A percentile compares a stretch with the other conserved stretches of the same genome.
Evolutionary conservation across 2,888 invertebrate genomes (phyloP).

Genomic region (Agrotis exclamationis): DNA sequence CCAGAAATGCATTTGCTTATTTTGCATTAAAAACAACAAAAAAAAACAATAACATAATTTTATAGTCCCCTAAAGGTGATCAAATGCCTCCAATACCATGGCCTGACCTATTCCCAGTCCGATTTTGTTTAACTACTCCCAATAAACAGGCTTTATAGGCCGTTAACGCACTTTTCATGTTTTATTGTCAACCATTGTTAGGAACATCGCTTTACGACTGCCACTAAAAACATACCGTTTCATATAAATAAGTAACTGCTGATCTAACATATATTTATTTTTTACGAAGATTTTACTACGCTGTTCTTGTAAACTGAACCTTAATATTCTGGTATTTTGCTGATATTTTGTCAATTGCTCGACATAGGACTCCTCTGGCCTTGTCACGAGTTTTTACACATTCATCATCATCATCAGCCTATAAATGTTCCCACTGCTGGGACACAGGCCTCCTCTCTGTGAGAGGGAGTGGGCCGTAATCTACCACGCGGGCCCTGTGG

Average conservation of each 20-base stretch:
- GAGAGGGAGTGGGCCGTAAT: too few relatives aligned
- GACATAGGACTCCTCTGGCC: too few relatives aligned
- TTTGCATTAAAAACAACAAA: too few relatives aligned
- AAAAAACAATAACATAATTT: constrained; percentile 37
- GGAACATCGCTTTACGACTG: constrained; percentile 84
- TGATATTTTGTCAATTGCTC: too few relatives aligned
- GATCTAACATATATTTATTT: constrained; percentile 70
- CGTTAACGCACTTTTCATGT: constrained; percentile 89
- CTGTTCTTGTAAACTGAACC: constrained; percentile 29
- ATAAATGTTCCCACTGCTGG: too few relatives aligned
- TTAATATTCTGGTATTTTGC: background rate
- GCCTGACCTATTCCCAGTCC: constrained; percentile 70
- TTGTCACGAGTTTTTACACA: too few relatives aligned
- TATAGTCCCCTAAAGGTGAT: constrained; percentile 52
- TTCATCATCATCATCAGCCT: too few relatives aligned
- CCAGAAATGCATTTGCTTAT: too few relatives aligned
- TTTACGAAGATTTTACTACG: constrained; percentile 55
- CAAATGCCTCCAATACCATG: constrained; percentile 42
- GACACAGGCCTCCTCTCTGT: too few relatives aligned
- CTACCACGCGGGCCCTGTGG: too few relatives aligned
- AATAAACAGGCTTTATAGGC: constrained; percentile 88
- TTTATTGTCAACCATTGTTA: constrained; percentile 88
- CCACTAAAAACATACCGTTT: constrained; percentile 79
- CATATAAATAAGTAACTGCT: constrained; percentile 80
- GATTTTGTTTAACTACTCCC: constrained; percentile 80